Conservation (phyloP, 2,113 vertebrate species). For the Progne subis region DNA sequence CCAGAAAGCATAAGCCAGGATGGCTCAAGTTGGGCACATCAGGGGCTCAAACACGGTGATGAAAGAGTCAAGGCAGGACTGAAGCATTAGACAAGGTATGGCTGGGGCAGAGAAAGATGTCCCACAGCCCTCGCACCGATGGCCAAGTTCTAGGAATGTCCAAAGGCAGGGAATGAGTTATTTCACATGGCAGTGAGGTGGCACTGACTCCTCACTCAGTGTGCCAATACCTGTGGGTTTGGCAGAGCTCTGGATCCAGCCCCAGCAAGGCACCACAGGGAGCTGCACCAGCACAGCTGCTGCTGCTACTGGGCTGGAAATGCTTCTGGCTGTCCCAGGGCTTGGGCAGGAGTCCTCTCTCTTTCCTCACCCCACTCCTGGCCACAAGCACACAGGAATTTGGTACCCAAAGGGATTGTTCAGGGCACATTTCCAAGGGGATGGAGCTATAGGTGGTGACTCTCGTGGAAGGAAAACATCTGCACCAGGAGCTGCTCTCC, state of each 20-base stretch:
- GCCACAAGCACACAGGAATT: not conserved
- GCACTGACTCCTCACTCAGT: not conserved
- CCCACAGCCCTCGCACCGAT: not conserved
- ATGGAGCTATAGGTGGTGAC: not conserved
- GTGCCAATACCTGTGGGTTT: not conserved
- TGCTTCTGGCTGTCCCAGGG: not conserved
- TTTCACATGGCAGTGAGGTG: not conserved
- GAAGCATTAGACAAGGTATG: not conserved
- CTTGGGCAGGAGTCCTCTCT: not conserved
- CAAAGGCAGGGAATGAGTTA: not conserved
- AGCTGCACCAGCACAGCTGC: not conserved
- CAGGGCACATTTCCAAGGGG: not conserved
- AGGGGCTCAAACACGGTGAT: accelerated
- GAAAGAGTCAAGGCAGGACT: not conserved
- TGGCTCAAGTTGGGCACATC: not conserved
- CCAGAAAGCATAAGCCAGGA: not conserved
- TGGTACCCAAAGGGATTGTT: not conserved
- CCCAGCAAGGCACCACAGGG: not conserved
- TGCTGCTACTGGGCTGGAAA: not conserved
- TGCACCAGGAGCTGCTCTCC: not conserved
- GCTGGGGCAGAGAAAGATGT: not conserved
- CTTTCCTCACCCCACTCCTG: not conserved
- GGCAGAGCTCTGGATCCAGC: not conserved
- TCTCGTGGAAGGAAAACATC: not conserved
- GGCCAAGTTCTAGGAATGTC: not conserved